Percentiles rank a stretch among this genome's conserved stretches.
phyloP scores from a whole-genome alignment of 2,888 invertebrate species.

The Drosophila neonasuta region DNA sequence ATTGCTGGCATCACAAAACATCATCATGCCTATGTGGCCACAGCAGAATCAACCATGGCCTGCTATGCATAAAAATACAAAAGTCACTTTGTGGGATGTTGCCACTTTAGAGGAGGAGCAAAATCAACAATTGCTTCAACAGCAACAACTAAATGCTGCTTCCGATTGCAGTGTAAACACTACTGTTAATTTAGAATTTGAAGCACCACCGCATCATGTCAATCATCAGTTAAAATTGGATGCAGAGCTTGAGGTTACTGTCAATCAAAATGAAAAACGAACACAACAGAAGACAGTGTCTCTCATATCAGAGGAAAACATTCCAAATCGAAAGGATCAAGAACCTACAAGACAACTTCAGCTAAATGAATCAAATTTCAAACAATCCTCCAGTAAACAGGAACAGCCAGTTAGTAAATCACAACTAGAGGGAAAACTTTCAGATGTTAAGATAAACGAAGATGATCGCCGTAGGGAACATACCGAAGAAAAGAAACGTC shows the following conservation, averaged over 20 bases:
- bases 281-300: neutral
- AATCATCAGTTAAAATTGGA: constrained; percentile 14
- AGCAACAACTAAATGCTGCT: constrained; percentile 34
- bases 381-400: constrained; percentile 10
- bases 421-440: constrained; percentile 31
- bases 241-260: neutral
- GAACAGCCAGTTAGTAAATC: constrained; percentile 2
- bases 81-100: constrained; percentile 71
- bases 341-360: constrained; percentile 30
- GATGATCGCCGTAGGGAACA: constrained; percentile 78
- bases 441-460: constrained; percentile 47
- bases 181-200: constrained; percentile 19
- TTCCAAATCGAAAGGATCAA: constrained; percentile 10
- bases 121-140: constrained; percentile 54
- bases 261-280: constrained; percentile 7
- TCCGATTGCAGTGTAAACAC: constrained; percentile 5
- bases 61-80: constrained; percentile 34
- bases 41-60: constrained; percentile 50
- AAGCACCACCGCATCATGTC: constrained; percentile 7
- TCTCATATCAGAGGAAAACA: neutral
- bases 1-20: constrained; percentile 58
- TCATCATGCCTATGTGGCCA: constrained; percentile 76
- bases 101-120: constrained; percentile 64
- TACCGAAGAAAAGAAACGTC: constrained; percentile 77
- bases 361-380: constrained; percentile 6